Percentiles rank a stretch among this genome's conserved stretches.
Evolutionary conservation across 2,888 invertebrate species (phyloP).

Genomic region (Tuberolachnus salignus): DNA sequence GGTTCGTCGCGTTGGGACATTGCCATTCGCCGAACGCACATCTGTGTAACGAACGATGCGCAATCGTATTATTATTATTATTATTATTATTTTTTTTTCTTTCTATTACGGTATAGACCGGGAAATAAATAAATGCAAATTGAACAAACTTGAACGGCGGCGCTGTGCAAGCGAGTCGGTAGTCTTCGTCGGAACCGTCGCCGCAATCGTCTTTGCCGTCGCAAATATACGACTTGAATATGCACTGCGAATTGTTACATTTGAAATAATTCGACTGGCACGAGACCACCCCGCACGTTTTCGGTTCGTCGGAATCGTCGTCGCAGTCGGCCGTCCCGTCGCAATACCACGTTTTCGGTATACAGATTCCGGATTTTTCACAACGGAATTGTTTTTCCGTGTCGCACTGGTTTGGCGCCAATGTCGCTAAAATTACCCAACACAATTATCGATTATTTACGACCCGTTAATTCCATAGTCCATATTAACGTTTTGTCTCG

Average conservation of each 20-base stretch:
- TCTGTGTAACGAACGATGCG: conserved; percentile 61
- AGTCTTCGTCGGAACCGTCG: conserved; percentile 86
- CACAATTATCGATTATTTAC: too few species aligned
- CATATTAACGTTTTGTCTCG: too few species aligned
- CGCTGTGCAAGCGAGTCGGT: conserved; percentile 79
- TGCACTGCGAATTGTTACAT: conserved; percentile 83
- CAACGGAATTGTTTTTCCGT: conserved; percentile 90
- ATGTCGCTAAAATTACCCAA: conserved; percentile 67
- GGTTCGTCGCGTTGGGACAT: conserved; percentile 80
- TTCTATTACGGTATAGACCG: not conserved
- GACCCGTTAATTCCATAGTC: too few species aligned
- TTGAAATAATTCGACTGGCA: conserved; percentile 82
- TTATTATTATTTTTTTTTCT: not conserved
- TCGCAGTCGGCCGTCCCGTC: conserved; percentile 91
- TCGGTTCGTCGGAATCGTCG: conserved; percentile 88
- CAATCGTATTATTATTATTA: not conserved
- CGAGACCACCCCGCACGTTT: conserved; percentile 77
- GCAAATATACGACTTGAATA: conserved; percentile 92
- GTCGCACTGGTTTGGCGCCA: conserved; percentile 87
- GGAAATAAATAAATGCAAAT: not conserved
- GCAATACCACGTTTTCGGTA: conserved; percentile 91
- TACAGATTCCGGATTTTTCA: conserved; percentile 83
- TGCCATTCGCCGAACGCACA: conserved; percentile 82
- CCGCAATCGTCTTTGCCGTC: conserved; percentile 93
- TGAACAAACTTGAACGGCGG: conserved; percentile 69